Conservation (phyloP, 2,113 vertebrate genomes). For the Zosterops pallidus region DNA sequence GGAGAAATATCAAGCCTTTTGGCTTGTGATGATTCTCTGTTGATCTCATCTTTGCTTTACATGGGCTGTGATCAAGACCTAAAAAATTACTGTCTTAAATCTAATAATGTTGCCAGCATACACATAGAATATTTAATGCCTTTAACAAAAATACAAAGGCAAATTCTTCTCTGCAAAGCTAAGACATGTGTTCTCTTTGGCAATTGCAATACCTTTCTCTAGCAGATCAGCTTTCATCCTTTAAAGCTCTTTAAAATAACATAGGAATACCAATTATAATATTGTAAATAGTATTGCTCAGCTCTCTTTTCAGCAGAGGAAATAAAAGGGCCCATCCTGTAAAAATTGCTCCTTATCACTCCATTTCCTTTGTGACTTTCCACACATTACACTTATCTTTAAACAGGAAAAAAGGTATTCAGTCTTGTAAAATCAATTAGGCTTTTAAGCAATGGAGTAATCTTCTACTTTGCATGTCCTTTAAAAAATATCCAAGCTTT, state of each 20-base stretch:
- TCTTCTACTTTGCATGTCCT: not conserved
- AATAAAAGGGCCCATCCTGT: constrained; percentile 16
- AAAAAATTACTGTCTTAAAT: constrained; percentile 41
- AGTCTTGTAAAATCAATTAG: constrained; percentile 37
- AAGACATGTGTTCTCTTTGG: not conserved
- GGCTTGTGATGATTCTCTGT: not conserved
- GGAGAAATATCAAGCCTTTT: not conserved
- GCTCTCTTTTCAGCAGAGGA: constrained; percentile 27
- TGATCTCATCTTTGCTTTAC: not conserved
- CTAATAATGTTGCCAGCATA: not conserved
- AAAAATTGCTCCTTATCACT: constrained; percentile 18
- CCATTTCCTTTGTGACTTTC: constrained; percentile 50
- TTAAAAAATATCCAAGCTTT: not conserved
- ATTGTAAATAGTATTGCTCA: constrained; percentile 41
- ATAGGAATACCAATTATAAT: constrained; percentile 22
- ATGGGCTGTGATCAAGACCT: not conserved
- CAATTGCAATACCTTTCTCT: constrained; percentile 16
- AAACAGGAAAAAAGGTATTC: constrained; percentile 23
- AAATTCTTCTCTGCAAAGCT: constrained; percentile 34
- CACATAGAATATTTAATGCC: not conserved
- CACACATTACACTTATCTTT: constrained; percentile 17
- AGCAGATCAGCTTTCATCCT: constrained; percentile 24
- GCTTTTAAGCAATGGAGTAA: not conserved
- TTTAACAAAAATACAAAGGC: constrained; percentile 11
- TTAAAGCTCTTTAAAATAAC: constrained; percentile 60